Percentiles rank a stretch among this genome's conserved stretches.
These are phyloP conservation scores for Nymphalis urticae DNA, from an alignment of 2,888 invertebrate genomes.

Conservation along the genomic window DNA sequence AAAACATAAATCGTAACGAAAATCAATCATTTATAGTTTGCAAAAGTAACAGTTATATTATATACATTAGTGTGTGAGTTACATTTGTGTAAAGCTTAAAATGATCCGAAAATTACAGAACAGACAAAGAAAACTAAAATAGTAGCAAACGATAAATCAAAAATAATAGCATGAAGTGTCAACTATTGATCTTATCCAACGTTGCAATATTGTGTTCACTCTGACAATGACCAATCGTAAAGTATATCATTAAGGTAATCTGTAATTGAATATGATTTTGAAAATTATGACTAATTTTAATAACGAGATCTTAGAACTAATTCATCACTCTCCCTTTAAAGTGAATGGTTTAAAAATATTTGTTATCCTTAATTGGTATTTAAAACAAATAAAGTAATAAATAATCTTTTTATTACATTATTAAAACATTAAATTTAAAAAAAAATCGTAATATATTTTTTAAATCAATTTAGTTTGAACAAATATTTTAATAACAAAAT, in stretches of 20 bases:
- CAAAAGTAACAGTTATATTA: not conserved
- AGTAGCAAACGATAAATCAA: conserved; percentile 23
- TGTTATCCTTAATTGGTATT: too few relatives aligned
- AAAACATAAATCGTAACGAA: not conserved
- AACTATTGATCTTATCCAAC: conserved; percentile 21
- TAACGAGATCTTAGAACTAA: too few relatives aligned
- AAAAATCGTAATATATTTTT: not conserved
- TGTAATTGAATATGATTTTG: conserved; percentile 6
- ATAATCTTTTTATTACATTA: not conserved
- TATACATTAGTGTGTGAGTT: too few relatives aligned
- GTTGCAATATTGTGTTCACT: conserved; percentile 19
- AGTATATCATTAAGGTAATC: conserved; percentile 14
- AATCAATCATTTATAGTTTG: not conserved
- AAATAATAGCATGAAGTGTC: conserved; percentile 25
- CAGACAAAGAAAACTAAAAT: not conserved
- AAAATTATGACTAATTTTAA: not conserved
- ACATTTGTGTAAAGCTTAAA: not conserved
- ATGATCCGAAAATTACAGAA: not conserved
- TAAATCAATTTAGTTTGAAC: not conserved
- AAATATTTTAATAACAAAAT: conserved; percentile 8
- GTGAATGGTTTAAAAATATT: too few relatives aligned
- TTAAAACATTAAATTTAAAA: not conserved
- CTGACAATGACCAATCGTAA: conserved; percentile 12
- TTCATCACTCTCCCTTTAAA: too few relatives aligned
- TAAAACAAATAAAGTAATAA: not conserved